phyloP scores from a whole-genome alignment of 2,797 vertebrate species.

The Mormyrus proboscirostris region DNA sequence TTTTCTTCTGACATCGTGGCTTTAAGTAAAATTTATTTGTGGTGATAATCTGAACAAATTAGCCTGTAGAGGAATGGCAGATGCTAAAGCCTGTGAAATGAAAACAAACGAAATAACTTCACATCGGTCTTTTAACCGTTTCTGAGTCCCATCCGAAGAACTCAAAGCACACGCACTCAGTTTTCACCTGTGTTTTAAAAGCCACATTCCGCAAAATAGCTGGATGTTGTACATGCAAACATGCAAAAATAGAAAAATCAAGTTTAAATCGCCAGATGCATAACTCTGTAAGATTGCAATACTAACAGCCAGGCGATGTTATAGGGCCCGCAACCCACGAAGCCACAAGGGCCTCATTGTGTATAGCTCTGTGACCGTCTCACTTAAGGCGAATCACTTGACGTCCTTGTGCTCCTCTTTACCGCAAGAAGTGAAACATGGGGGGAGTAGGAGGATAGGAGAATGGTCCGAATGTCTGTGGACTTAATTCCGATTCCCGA shows the following conservation, averaged over 20 bases:
- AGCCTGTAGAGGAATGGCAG: not conserved
- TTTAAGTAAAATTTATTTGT: not conserved
- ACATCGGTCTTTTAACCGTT: not conserved
- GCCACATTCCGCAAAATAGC: not conserved
- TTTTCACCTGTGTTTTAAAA: not conserved
- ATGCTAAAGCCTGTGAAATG: not conserved
- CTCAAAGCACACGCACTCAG: not conserved
- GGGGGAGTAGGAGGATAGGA: not conserved
- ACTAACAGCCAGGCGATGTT: not conserved
- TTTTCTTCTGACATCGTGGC: not conserved
- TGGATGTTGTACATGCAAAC: not conserved
- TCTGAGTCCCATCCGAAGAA: not conserved
- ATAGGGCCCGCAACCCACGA: constrained; percentile 24
- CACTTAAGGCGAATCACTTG: constrained; percentile 63
- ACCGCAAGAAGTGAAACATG: constrained; percentile 27
- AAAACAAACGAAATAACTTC: not conserved
- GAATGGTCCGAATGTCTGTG: not conserved
- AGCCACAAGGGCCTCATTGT: constrained; percentile 58
- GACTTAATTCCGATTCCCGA: not conserved
- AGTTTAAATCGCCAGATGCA: not conserved
- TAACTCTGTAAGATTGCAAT: not conserved
- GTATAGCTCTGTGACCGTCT: constrained; percentile 34
- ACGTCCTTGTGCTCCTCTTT: constrained; percentile 60
- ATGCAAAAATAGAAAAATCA: not conserved
- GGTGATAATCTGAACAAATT: not conserved